phyloP scores from a whole-genome alignment of 1,140 invertebrate species.

The Triops longicaudatus region DNA sequence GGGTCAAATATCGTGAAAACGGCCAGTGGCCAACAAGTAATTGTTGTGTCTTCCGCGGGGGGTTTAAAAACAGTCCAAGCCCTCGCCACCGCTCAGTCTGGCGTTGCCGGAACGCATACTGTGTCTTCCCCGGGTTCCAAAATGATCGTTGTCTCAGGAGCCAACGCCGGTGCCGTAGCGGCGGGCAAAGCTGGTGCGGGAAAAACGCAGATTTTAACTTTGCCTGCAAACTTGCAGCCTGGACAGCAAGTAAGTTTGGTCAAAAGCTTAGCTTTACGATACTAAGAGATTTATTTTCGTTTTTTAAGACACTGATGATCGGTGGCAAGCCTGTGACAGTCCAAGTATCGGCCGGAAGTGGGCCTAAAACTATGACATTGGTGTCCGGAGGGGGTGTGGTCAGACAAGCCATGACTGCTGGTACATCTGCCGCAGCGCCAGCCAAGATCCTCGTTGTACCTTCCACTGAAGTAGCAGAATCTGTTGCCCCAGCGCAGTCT shows the following conservation, averaged over 20 bases:
- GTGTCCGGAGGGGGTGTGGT: constrained; percentile 31
- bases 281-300: constrained; percentile 15
- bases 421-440: not conserved
- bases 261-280: not conserved
- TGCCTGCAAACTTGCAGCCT: constrained; percentile 45
- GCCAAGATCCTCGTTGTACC: not conserved
- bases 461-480: not conserved
- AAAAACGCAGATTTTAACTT: constrained; percentile 47
- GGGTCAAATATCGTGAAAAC: constrained; percentile 15
- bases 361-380: constrained; percentile 47
- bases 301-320: constrained; percentile 51
- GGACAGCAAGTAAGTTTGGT: constrained; percentile 34
- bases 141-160: constrained; percentile 55
- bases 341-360: constrained; percentile 47
- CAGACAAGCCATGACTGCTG: not conserved
- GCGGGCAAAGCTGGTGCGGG: constrained; percentile 26
- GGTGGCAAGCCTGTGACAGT: constrained; percentile 62
- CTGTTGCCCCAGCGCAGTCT: not conserved
- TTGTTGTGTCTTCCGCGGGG: constrained; percentile 61
- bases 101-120: constrained; percentile 29
- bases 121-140: constrained; percentile 47
- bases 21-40: constrained; percentile 54
- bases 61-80: constrained; percentile 54
- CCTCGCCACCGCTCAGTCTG: constrained; percentile 50
- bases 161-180: constrained; percentile 29